Percentiles rank a stretch among this genome's conserved stretches.
Evolutionary conservation across 2,113 vertebrate species (phyloP).

Genomic region (Sapayoa aenigma): DNA sequence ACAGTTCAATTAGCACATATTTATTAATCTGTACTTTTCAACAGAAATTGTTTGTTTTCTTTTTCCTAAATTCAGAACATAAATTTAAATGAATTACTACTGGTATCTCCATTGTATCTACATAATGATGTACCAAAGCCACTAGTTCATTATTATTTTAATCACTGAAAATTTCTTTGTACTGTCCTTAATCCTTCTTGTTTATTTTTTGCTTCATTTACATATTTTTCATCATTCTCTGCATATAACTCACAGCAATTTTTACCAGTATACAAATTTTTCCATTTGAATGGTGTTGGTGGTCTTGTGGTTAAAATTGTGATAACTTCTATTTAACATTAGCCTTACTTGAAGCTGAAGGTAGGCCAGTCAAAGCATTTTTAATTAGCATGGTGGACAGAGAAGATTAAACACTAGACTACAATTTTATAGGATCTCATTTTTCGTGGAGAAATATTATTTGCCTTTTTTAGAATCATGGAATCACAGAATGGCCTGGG

Average conservation of each 20-base stretch:
- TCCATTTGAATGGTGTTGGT: background rate
- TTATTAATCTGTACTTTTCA: background rate
- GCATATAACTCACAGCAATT: background rate
- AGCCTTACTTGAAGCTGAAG: background rate
- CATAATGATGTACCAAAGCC: background rate
- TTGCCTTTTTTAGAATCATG: background rate
- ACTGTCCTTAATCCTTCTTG: background rate
- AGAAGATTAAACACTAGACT: background rate
- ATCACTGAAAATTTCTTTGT: background rate
- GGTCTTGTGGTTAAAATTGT: background rate
- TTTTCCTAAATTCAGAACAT: background rate
- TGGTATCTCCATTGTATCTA: background rate
- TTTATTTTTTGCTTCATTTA: background rate
- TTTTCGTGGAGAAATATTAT: background rate
- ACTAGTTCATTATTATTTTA: background rate
- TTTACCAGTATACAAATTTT: background rate
- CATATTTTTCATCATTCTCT: background rate
- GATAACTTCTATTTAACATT: background rate
- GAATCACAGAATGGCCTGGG: background rate
- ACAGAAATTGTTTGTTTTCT: background rate
- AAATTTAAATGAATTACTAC: background rate
- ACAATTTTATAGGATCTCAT: background rate
- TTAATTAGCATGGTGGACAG: background rate
- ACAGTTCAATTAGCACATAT: background rate
- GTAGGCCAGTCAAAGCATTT: background rate